Evolutionary conservation across 2,888 invertebrate genomes (phyloP).

Genomic region (Morpho achilles): DNA sequence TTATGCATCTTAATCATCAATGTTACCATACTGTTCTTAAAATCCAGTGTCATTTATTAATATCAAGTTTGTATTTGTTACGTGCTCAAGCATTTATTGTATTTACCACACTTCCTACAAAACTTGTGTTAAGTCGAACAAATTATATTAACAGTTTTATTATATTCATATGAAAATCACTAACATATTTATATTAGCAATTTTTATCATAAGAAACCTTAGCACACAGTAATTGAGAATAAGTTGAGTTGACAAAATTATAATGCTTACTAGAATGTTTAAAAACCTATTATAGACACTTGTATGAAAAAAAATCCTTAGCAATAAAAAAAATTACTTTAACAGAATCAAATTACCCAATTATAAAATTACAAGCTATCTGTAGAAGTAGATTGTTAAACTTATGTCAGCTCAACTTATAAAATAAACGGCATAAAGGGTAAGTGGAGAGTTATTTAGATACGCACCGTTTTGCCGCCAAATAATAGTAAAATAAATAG

Average conservation of each 20-base stretch:
- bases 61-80: slow-evolving; percentile 10
- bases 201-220: slow-evolving; percentile 17
- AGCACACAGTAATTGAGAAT: slow-evolving; percentile 12
- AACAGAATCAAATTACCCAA: slow-evolving; percentile 4
- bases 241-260: slow-evolving; percentile 17
- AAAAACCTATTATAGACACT: slow-evolving; percentile 10
- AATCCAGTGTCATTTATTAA: slow-evolving; percentile 27
- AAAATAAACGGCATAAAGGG: slow-evolving; percentile 15
- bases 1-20: slow-evolving; percentile 37
- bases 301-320: slow-evolving; percentile 11
- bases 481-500: too few relatives aligned
- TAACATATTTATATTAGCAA: slow-evolving; percentile 23
- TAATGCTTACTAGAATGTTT: slow-evolving; percentile 12
- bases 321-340: slow-evolving; percentile 10
- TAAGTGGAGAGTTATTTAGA: slow-evolving; percentile 7
- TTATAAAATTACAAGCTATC: not conserved
- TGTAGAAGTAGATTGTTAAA: not conserved
- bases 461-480: slow-evolving; percentile 10
- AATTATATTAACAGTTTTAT: slow-evolving; percentile 17
- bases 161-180: slow-evolving; percentile 11
- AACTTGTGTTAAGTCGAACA: slow-evolving; percentile 13
- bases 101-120: slow-evolving; percentile 5
- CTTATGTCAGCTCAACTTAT: slow-evolving; percentile 11
- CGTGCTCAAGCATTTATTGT: slow-evolving; percentile 21
- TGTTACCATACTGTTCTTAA: slow-evolving; percentile 49